phyloP scores from a whole-genome alignment of 2,797 vertebrate genomes.

The Pipistrellus kuhlii region DNA sequence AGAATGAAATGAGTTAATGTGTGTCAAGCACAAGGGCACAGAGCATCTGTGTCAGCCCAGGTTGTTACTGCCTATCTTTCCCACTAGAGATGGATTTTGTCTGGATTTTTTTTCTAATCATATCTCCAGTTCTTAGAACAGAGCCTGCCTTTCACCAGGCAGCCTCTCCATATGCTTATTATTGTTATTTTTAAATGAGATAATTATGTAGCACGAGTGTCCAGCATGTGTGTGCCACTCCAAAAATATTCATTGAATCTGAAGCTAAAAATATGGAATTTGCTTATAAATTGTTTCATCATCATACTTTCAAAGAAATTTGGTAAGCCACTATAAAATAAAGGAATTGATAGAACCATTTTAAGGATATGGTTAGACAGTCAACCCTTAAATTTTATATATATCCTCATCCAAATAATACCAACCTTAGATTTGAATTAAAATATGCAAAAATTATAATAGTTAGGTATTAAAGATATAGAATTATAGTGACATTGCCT shows the following conservation, averaged over 20 bases:
- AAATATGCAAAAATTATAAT: slow-evolving; percentile 36
- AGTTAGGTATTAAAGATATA: background rate
- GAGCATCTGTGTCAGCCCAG: background rate
- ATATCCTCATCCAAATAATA: slow-evolving; percentile 16
- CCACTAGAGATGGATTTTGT: background rate
- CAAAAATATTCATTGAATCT: background rate
- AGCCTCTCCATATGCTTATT: background rate
- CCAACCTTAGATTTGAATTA: background rate
- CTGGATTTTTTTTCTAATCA: background rate
- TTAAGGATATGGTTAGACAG: slow-evolving; percentile 2
- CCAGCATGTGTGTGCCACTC: background rate
- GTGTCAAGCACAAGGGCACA: background rate
- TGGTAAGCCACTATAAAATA: background rate
- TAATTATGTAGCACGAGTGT: background rate
- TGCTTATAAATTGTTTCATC: slow-evolving; percentile 16
- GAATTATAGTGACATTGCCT: background rate
- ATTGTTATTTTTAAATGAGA: background rate
- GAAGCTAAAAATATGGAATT: background rate
- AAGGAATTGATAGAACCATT: background rate
- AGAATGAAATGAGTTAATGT: background rate
- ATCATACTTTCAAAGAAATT: background rate
- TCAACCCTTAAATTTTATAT: background rate
- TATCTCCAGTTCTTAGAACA: background rate
- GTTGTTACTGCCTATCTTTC: background rate
- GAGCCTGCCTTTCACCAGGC: background rate